phyloP scores from a whole-genome alignment of 2,888 invertebrate genomes.

The Epicampocera succincta region DNA sequence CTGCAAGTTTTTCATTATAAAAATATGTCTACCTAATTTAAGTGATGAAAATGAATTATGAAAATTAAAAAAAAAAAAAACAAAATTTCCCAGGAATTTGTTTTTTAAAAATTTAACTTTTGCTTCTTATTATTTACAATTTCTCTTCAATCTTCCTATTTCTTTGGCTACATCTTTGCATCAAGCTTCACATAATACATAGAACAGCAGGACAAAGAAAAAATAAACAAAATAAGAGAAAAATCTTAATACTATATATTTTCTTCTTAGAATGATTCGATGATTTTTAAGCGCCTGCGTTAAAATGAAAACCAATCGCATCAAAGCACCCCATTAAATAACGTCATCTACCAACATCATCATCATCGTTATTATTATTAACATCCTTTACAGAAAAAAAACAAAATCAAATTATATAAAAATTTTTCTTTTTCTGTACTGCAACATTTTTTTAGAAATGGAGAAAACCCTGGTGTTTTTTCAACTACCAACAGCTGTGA shows the following conservation, averaged over 20 bases:
- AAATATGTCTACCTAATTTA: background rate
- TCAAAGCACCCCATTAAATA: conserved; percentile 83
- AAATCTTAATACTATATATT: conserved; percentile 71
- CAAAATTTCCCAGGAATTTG: background rate
- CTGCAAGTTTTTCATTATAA: too few relatives aligned
- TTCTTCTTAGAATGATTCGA: conserved; percentile 82
- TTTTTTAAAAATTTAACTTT: conserved; percentile 18
- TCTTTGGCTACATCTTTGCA: conserved; percentile 29
- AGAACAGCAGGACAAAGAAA: conserved; percentile 46
- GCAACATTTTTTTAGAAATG: conserved; percentile 23
- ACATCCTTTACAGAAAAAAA: conserved; percentile 43
- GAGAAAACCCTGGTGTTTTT: background rate
- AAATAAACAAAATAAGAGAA: conserved; percentile 44
- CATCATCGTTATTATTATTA: conserved; percentile 65
- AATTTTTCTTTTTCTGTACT: conserved; percentile 12
- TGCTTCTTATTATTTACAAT: background rate
- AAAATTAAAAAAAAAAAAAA: background rate
- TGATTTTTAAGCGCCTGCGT: conserved; percentile 83
- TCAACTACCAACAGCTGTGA: conserved; percentile 46
- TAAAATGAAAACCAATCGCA: conserved; percentile 83
- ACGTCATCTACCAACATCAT: conserved; percentile 80
- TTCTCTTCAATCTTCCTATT: conserved; percentile 49
- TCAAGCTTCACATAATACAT: conserved; percentile 42
- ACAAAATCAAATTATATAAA: conserved; percentile 11
- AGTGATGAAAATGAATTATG: background rate